A percentile compares a stretch with the other conserved stretches of the same genome.
These are phyloP conservation scores for Zosterops lateralis DNA, from an alignment of 2,113 vertebrate species.

Conservation along the genomic window DNA sequence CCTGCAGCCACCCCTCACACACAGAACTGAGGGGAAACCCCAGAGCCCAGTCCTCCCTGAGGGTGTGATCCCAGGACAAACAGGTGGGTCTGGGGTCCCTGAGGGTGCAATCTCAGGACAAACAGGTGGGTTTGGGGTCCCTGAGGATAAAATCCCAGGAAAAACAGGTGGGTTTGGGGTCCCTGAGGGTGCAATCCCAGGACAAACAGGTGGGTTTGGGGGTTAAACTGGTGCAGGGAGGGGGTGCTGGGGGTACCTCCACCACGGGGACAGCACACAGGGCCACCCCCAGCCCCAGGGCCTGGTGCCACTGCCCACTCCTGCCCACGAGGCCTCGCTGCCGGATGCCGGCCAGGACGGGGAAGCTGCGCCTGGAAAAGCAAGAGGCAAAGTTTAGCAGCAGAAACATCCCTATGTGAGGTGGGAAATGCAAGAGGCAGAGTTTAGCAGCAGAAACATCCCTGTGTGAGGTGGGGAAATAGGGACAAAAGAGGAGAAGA, in stretches of 20 bases:
- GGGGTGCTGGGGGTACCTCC: constrained; percentile 65
- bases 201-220: fast-evolving
- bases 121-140: too few species aligned
- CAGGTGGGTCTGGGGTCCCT: too few species aligned
- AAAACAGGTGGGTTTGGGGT: too few species aligned
- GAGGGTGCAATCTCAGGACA: too few species aligned
- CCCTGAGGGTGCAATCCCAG: neutral
- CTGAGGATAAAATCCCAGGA: too few species aligned
- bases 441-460: neutral
- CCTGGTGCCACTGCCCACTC: constrained; percentile 49
- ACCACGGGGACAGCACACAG: constrained; percentile 72
- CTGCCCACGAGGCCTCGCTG: neutral
- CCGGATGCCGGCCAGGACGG: neutral
- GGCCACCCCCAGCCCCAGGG: constrained; percentile 65
- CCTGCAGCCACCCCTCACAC: fast-evolving
- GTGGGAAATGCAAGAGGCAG: neutral
- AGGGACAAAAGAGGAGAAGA: neutral
- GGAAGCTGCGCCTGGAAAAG: constrained; percentile 48
- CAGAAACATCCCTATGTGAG: neutral
- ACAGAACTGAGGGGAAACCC: neutral
- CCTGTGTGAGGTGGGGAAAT: fast-evolving
- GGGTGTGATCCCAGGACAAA: neutral
- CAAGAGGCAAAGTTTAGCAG: neutral
- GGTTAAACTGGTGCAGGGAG: fast-evolving
- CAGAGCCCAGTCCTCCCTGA: fast-evolving